A percentile compares a stretch with the other conserved stretches of the same genome.
These are phyloP conservation scores for Pipistrellus nathusii DNA, from an alignment of 2,797 vertebrate species.

Conservation along the genomic window DNA sequence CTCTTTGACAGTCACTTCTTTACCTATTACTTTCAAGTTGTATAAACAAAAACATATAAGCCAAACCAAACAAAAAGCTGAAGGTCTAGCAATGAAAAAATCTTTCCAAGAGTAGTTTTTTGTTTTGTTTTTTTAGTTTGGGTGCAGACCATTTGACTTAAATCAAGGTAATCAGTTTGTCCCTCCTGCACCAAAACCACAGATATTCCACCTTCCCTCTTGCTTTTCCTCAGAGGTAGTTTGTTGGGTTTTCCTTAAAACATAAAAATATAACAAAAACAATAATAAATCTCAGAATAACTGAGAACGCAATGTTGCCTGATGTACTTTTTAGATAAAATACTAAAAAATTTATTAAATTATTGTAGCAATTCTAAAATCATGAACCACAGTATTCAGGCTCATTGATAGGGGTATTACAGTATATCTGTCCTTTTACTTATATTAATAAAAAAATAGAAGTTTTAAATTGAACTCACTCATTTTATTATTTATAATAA, in stretches of 20 bases:
- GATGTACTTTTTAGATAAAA: background rate
- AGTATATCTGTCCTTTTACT: background rate
- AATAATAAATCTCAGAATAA: conserved; percentile 15
- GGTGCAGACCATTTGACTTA: background rate
- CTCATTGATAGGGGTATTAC: background rate
- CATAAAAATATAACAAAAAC: conserved; percentile 20
- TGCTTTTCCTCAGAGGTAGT: background rate
- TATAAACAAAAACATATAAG: conserved; percentile 6
- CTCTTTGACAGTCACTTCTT: background rate
- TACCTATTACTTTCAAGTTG: background rate
- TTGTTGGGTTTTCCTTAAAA: conserved; percentile 24
- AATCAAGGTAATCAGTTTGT: background rate
- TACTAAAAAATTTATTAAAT: conserved; percentile 14
- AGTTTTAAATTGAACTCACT: conserved; percentile 46
- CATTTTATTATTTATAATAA: conserved; percentile 48
- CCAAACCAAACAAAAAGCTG: background rate
- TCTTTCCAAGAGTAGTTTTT: background rate
- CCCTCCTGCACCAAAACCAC: background rate
- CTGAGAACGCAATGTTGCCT: background rate
- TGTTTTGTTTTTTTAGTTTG: background rate
- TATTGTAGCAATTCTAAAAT: conserved; percentile 31
- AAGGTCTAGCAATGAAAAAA: background rate
- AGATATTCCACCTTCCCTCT: background rate
- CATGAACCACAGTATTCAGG: background rate
- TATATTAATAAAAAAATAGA: conserved; percentile 42